Evolutionary conservation across 2,113 vertebrate genomes (phyloP), one percentile per base, ranked within the genome.

Genomic region (Oncorhynchus masou): DNA sequence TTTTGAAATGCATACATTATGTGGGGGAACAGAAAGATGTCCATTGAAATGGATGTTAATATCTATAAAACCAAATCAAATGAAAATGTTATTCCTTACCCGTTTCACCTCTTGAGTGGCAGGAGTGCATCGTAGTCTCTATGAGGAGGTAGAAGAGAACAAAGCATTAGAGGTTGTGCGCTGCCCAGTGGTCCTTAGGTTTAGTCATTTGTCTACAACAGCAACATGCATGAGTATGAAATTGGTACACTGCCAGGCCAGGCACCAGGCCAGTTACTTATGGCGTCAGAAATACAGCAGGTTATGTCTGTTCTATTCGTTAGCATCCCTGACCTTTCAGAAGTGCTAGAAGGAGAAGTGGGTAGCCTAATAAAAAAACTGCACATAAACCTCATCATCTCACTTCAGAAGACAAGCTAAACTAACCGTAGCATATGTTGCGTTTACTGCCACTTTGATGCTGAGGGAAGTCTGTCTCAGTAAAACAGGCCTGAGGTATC

Each of bases 121-220:
- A 16, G 74, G 4, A 9, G 34, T 25, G 45, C 62, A 73, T 70
- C 74, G 67, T 72, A 83, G 66, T 74, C 77, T 69, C 81, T 54
- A 54, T 76, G 77, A 68, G 22, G 71, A 25, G 25, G 8, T 24
- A 3, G 76, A 34, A 60, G 48, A 24, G 57, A 65, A 54, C 67
- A 62, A n/a, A 67, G 16, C 48, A n/a, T 49, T 70, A 74, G 64
- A 48, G 71, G 22, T 22, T 25, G 39, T 45, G 16, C 15, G 16
- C 13, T 15, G 51, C 16, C 16, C 3, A 54, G 16, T 19, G 13
- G 3, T 19, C 51, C 12, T 54, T 15, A 54, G 15, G 16, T 19
- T 16, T 11, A 45, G 39, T 45, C 39, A 45, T 15, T 12, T 22
- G 15, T 16, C 34, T 11, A 45, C 39, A 45, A 45, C 39, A 45